These are phyloP conservation scores for Trichogramma pretiosum DNA, from an alignment of 1,140 invertebrate species.

Conservation along the genomic window DNA sequence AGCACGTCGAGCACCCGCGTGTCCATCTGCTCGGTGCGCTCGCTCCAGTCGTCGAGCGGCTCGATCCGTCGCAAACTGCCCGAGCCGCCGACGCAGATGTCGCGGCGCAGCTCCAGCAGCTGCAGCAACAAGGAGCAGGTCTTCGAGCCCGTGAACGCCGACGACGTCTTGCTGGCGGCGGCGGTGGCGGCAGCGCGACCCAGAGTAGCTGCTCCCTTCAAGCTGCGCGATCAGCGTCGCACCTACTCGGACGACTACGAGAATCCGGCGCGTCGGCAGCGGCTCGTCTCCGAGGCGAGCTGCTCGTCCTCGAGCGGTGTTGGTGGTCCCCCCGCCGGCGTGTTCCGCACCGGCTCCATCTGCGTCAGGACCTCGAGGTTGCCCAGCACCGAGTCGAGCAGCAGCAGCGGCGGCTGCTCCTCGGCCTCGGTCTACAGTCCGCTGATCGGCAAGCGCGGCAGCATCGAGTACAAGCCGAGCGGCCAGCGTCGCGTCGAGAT, in stretches of 20 bases:
- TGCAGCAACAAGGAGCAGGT: not conserved
- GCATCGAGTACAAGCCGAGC: conserved; percentile 3
- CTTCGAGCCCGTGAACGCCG: conserved; percentile 15
- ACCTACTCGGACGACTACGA: conserved; percentile 32
- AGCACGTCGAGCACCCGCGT: not conserved
- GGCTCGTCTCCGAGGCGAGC: not conserved
- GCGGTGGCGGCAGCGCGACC: conserved; percentile 6
- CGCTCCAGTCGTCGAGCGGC: not conserved
- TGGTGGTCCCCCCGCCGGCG: not conserved
- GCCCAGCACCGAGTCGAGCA: not conserved
- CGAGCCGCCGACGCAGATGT: not conserved
- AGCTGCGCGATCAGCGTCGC: conserved; percentile 23
- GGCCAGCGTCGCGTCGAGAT: not conserved
- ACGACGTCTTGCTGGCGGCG: conserved; percentile 22
- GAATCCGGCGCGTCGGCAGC: conserved; percentile 3
- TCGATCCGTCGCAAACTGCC: not conserved
- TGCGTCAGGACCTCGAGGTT: not conserved
- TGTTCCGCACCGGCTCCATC: not conserved
- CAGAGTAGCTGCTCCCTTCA: too few relatives aligned
- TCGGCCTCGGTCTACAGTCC: not conserved
- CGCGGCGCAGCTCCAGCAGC: conserved; percentile 2
- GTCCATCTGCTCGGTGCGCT: not conserved
- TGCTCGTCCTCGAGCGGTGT: not conserved
- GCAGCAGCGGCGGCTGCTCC: not conserved
- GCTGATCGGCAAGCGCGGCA: conserved; percentile 9